These are phyloP conservation scores for Botrylloides violaceus DNA, from an alignment of 23 tunicate species.

Conservation along the genomic window DNA sequence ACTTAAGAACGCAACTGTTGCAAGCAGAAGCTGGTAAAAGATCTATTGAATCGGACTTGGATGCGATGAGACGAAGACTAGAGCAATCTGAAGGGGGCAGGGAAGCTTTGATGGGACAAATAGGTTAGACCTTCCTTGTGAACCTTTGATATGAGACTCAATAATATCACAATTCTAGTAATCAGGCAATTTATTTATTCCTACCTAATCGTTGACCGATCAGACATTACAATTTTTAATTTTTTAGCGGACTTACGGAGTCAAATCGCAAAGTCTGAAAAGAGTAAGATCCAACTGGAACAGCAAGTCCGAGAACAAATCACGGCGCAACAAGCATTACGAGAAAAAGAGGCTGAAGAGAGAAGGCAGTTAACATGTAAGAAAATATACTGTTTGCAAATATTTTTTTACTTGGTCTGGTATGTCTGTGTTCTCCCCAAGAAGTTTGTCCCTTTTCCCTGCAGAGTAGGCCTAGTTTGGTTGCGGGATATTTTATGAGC, in stretches of 20 bases:
- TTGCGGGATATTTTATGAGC: no score
- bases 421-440: no score
- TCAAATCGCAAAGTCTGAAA: conserved; percentile 59
- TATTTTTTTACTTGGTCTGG: no score
- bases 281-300: conserved; percentile 43
- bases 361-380: conserved; percentile 44
- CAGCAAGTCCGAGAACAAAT: conserved; percentile 45
- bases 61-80: conserved; percentile 64
- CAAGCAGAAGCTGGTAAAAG: conserved; percentile 73
- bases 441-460: no score
- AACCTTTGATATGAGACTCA: background rate
- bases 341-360: conserved; percentile 57
- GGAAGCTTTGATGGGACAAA: conserved; percentile 76
- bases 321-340: conserved; percentile 26
- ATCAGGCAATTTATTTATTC: no score
- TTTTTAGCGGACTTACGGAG: conserved; percentile 68
- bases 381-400: background rate
- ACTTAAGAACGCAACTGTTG: conserved; percentile 24
- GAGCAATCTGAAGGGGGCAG: conserved; percentile 95
- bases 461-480: no score
- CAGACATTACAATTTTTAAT: no score
- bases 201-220: no score
- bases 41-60: conserved; percentile 58
- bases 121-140: conserved; percentile 44
- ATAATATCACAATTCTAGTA: no score